Conservation (phyloP, 2,888 invertebrate genomes). For the Dichetophora obliterata region DNA sequence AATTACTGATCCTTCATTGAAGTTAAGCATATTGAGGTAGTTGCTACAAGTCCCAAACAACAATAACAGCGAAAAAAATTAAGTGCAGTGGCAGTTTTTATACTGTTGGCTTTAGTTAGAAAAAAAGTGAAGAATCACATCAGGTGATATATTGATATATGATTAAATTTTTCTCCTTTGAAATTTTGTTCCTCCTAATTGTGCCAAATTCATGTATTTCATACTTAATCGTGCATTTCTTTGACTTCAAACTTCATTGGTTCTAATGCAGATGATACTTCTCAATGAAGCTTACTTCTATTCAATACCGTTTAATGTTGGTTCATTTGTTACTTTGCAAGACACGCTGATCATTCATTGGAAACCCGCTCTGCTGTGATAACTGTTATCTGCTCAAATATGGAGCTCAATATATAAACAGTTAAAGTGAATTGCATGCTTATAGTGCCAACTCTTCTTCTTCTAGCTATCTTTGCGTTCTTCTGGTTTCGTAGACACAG, state of each 20-base stretch:
- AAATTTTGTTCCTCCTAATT: too few relatives aligned
- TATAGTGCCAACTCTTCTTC: not conserved
- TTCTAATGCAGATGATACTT: not conserved
- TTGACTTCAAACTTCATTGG: not conserved
- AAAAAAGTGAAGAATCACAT: too few relatives aligned
- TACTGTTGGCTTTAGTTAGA: too few relatives aligned
- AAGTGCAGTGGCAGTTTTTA: too few relatives aligned
- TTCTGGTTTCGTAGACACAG: not conserved
- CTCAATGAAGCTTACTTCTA: conserved; percentile 11
- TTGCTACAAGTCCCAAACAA: too few relatives aligned
- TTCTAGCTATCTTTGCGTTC: not conserved
- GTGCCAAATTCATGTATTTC: not conserved
- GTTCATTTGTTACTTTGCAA: conserved; percentile 14
- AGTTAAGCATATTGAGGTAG: not conserved
- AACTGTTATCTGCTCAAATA: conserved; percentile 42
- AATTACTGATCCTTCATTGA: not conserved
- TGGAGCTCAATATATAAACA: conserved; percentile 25
- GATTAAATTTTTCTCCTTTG: too few relatives aligned
- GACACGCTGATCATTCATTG: conserved; percentile 19
- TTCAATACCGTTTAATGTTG: conserved; percentile 4
- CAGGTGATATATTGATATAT: too few relatives aligned
- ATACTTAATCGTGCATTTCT: conserved; percentile 12
- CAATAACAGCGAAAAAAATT: too few relatives aligned
- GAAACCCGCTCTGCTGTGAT: conserved; percentile 45
- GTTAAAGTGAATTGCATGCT: conserved; percentile 18